A percentile compares a stretch with the other conserved stretches of the same genome.
These are phyloP conservation scores for Craniophora ligustri DNA, from an alignment of 2,888 invertebrate species.

Conservation along the genomic window DNA sequence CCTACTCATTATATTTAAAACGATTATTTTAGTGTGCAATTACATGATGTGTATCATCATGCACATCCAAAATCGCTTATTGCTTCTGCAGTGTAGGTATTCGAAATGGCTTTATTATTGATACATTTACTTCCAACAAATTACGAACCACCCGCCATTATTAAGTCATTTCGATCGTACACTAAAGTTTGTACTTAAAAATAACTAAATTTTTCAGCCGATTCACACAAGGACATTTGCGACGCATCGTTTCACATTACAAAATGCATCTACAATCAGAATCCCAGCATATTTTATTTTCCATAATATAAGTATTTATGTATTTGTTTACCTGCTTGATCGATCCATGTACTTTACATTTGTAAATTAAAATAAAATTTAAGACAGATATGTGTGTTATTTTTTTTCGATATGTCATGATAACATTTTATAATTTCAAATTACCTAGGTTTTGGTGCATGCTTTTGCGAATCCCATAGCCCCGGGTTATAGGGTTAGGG, in stretches of 20 bases:
- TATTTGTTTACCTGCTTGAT: not conserved
- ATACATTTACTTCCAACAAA: slow-evolving; percentile 1
- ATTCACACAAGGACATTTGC: slow-evolving; percentile 84
- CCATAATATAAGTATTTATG: slow-evolving; percentile 66
- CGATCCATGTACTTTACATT: not conserved
- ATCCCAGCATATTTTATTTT: slow-evolving; percentile 82
- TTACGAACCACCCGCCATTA: slow-evolving; percentile 17
- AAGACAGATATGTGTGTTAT: not conserved
- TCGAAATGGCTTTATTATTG: not conserved
- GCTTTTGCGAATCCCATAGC: too few species aligned
- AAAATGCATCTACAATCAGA: slow-evolving; percentile 85
- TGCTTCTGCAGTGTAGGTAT: not conserved
- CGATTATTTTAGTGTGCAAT: too few species aligned
- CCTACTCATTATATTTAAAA: too few species aligned
- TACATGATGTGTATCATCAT: not conserved
- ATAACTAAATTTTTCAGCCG: slow-evolving; percentile 72
- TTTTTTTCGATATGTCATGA: too few species aligned
- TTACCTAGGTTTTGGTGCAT: too few species aligned
- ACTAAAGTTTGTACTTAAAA: slow-evolving; percentile 8
- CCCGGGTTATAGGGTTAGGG: too few species aligned
- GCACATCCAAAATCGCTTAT: not conserved
- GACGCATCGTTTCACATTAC: slow-evolving; percentile 83
- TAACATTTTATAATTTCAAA: too few species aligned
- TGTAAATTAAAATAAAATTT: not conserved
- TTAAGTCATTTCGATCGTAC: slow-evolving; percentile 28